These are phyloP conservation scores for Mormyrus proboscirostris DNA, from an alignment of 2,797 vertebrate genomes.

Conservation along the genomic window DNA sequence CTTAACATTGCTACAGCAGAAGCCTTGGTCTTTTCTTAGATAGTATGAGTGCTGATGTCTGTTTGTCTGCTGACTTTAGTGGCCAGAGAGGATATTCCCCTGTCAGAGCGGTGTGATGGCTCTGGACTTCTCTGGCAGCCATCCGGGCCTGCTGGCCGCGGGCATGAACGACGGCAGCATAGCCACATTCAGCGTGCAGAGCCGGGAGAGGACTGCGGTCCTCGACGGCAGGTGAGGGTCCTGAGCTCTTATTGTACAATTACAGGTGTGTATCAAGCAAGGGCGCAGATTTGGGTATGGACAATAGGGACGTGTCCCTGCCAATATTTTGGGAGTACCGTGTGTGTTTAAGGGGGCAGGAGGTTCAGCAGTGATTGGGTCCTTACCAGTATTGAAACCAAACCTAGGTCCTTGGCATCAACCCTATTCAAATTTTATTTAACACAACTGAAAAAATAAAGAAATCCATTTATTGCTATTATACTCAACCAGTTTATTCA, in stretches of 20 bases:
- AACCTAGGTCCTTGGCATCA: not conserved
- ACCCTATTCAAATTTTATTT: not conserved
- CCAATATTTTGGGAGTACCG: not conserved
- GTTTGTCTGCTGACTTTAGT: slow-evolving; percentile 56
- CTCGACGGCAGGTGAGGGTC: slow-evolving; percentile 68
- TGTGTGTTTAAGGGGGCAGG: not conserved
- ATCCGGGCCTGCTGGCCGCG: slow-evolving; percentile 70
- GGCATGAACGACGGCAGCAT: slow-evolving; percentile 68
- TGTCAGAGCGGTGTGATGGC: slow-evolving; percentile 70
- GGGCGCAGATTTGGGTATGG: not conserved
- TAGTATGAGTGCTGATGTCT: not conserved
- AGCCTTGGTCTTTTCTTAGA: not conserved
- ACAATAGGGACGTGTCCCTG: not conserved
- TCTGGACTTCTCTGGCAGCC: slow-evolving; percentile 72
- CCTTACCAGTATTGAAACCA: not conserved
- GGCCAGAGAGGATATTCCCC: slow-evolving; percentile 75
- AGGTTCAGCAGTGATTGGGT: not conserved
- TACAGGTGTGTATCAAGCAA: not conserved
- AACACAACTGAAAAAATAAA: not conserved
- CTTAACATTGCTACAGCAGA: not conserved
- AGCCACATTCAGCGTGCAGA: slow-evolving; percentile 62
- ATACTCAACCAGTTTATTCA: not conserved
- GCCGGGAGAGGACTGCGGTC: slow-evolving; percentile 14
- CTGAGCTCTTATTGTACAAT: not conserved
- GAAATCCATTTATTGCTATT: not conserved